Evolutionary conservation across 2,888 invertebrate species (phyloP).

Genomic region (Leucania comma): DNA sequence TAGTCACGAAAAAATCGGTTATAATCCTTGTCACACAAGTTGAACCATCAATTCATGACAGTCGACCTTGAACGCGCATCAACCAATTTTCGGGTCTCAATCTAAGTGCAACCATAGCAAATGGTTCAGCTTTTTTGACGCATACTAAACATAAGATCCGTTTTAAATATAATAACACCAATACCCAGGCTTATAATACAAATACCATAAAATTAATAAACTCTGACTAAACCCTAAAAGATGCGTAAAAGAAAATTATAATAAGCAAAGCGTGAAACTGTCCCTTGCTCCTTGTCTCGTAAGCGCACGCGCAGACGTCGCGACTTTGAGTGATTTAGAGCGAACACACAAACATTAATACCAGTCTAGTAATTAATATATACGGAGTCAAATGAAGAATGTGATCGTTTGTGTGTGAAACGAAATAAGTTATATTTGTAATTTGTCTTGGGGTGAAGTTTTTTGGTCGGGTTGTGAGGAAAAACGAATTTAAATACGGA

Average conservation of each 20-base stretch:
- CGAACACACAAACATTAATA: conserved; percentile 65
- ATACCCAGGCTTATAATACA: not conserved
- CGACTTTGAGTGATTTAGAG: conserved; percentile 71
- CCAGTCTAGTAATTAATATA: conserved; percentile 71
- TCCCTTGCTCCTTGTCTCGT: conserved; percentile 38
- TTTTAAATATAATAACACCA: not conserved
- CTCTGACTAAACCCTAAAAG: conserved; percentile 49
- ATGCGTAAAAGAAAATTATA: conserved; percentile 51
- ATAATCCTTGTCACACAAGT: too few relatives aligned
- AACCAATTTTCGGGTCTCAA: too few relatives aligned
- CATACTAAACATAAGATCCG: not conserved
- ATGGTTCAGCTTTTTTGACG: too few relatives aligned
- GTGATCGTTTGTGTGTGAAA: conserved; percentile 48
- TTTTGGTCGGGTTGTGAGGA: not conserved
- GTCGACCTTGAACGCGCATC: too few relatives aligned
- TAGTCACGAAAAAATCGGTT: too few relatives aligned
- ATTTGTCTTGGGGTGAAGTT: conserved; percentile 39
- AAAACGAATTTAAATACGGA: not conserved
- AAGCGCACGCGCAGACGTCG: conserved; percentile 39
- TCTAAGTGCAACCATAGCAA: too few relatives aligned
- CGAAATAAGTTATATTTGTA: conserved; percentile 14
- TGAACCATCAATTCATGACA: too few relatives aligned
- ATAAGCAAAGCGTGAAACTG: conserved; percentile 42
- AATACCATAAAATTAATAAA: conserved; percentile 43
- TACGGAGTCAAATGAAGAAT: conserved; percentile 52